These are phyloP conservation scores for Progne subis DNA, from an alignment of 2,113 vertebrate species.

Conservation along the genomic window DNA sequence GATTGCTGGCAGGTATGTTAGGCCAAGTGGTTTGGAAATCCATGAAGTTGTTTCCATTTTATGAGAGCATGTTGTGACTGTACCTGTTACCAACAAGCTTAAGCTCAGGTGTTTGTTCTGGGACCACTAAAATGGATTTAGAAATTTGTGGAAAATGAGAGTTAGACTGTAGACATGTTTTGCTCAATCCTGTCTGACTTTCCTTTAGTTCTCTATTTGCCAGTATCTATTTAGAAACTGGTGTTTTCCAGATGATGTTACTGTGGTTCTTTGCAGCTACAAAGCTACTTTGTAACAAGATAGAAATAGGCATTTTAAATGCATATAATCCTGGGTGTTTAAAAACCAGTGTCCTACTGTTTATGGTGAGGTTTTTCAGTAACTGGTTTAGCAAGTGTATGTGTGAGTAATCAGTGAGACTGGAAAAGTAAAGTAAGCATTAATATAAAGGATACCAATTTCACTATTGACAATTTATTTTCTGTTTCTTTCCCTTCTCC, in stretches of 20 bases:
- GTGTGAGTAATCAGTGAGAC: neutral
- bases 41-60: neutral
- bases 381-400: neutral
- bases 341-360: neutral
- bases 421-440: neutral
- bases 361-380: neutral
- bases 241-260: neutral
- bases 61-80: neutral
- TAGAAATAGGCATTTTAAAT: neutral
- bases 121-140: neutral
- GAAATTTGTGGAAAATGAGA: neutral
- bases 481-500: neutral
- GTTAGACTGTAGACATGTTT: neutral
- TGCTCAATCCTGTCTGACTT: neutral
- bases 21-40: neutral
- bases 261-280: neutral
- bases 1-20: accelerated
- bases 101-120: neutral
- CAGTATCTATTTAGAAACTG: neutral
- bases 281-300: neutral
- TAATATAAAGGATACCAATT: neutral
- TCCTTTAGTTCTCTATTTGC: neutral
- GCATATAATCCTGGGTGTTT: neutral
- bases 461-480: neutral
- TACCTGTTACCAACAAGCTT: neutral